Percentiles rank a stretch among this genome's conserved stretches.
Conservation (phyloP, 2,797 vertebrate species). For the Catharus ustulatus region DNA sequence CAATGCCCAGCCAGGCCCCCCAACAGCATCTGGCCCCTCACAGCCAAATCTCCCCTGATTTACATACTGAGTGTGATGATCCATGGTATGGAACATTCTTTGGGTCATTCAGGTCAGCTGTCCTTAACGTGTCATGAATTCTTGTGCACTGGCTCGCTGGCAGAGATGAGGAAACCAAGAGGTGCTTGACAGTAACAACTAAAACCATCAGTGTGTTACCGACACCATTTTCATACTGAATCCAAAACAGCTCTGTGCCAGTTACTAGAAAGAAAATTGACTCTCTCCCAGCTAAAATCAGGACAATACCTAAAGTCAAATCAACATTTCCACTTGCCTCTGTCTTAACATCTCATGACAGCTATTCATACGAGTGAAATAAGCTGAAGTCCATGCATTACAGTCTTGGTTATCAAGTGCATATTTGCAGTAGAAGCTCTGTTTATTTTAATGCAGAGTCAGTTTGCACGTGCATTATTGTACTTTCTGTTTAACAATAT, state of each 20-base stretch:
- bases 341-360: not conserved
- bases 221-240: not conserved
- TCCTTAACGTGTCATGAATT: not conserved
- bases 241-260: not conserved
- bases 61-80: not conserved
- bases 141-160: not conserved
- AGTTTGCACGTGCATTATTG: not conserved
- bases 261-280: not conserved
- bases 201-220: not conserved
- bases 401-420: not conserved
- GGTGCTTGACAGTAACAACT: not conserved
- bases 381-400: not conserved
- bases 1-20: fast-evolving
- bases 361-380: not conserved
- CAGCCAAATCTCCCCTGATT: not conserved
- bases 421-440: not conserved
- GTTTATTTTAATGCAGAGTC: not conserved
- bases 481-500: not conserved
- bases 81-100: not conserved
- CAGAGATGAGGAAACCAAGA: not conserved
- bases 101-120: not conserved
- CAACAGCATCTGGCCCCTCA: not conserved
- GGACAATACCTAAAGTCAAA: not conserved
- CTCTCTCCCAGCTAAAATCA: not conserved
- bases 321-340: not conserved